Conservation (phyloP, 2,797 vertebrate genomes). For the Xyrichtys novacula region DNA sequence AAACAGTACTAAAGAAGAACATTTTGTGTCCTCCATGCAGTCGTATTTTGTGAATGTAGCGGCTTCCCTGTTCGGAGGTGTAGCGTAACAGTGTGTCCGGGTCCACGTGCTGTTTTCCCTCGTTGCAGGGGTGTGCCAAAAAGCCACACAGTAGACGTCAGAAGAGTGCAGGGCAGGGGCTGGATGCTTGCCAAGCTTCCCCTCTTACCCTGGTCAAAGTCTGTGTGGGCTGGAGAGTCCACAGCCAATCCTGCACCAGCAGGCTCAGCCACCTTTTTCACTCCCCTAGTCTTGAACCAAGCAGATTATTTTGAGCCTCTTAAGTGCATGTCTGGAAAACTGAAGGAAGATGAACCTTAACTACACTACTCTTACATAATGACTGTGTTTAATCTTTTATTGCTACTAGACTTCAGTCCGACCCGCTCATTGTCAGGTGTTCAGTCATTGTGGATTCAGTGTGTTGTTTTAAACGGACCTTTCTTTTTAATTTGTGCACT, state of each 20-base stretch:
- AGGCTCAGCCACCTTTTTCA: slow-evolving; percentile 35
- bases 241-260: slow-evolving; percentile 51
- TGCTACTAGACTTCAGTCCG: not conserved
- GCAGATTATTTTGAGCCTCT: slow-evolving; percentile 53
- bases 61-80: slow-evolving; percentile 9
- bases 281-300: slow-evolving; percentile 27
- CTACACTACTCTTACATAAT: not conserved
- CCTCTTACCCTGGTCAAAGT: slow-evolving; percentile 71
- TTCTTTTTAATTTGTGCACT: slow-evolving; percentile 1
- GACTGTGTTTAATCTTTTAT: not conserved
- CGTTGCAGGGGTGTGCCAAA: slow-evolving; percentile 50
- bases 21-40: slow-evolving; percentile 13
- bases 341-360: slow-evolving; percentile 4
- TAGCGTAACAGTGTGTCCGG: slow-evolving; percentile 28
- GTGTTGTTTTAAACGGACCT: not conserved
- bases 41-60: slow-evolving; percentile 11
- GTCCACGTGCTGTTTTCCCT: slow-evolving; percentile 60
- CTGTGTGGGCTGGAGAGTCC: slow-evolving; percentile 55
- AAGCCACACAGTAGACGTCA: slow-evolving; percentile 40
- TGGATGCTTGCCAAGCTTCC: slow-evolving; percentile 62
- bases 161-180: slow-evolving; percentile 26
- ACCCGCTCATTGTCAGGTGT: not conserved
- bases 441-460: not conserved
- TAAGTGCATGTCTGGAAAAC: slow-evolving; percentile 26
- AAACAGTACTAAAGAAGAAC: slow-evolving; percentile 8